Percentiles rank a stretch among this genome's conserved stretches.
phyloP scores from a whole-genome alignment of 1,140 invertebrate species.

The Papilio polyxenes region DNA sequence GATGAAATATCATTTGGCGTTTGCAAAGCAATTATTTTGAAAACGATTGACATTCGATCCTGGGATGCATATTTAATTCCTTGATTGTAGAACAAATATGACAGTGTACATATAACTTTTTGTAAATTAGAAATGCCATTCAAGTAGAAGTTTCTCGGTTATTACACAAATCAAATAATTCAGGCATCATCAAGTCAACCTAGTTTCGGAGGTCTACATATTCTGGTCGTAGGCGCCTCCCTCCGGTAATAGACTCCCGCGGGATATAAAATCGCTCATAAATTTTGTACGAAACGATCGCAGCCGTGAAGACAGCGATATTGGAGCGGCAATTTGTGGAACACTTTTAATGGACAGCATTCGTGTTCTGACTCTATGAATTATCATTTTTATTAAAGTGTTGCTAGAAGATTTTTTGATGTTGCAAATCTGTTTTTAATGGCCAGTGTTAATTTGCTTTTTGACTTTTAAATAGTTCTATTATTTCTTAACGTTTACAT shows the following conservation, averaged over 20 bases:
- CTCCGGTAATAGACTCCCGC: slow-evolving; percentile 57
- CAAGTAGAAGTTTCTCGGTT: background rate
- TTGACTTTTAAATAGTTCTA: background rate
- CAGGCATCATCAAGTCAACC: slow-evolving; percentile 6
- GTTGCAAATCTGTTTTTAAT: slow-evolving; percentile 7
- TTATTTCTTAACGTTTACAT: background rate
- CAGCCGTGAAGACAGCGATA: slow-evolving; percentile 47
- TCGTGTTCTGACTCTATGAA: slow-evolving; percentile 14
- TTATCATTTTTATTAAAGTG: slow-evolving; percentile 5
- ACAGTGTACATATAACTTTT: background rate
- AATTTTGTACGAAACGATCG: slow-evolving; percentile 57
- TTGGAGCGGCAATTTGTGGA: slow-evolving; percentile 48
- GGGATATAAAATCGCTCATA: slow-evolving; percentile 62
- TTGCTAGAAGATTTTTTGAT: background rate
- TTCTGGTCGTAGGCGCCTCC: slow-evolving; percentile 25
- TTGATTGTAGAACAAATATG: background rate
- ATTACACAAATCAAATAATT: background rate
- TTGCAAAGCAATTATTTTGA: too few relatives aligned
- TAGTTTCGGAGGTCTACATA: slow-evolving; percentile 41
- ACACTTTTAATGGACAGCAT: slow-evolving; percentile 37
- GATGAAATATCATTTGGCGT: too few relatives aligned
- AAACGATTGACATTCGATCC: too few relatives aligned
- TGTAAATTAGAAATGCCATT: background rate
- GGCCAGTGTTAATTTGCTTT: background rate
- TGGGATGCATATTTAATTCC: too few relatives aligned